phyloP scores from a whole-genome alignment of 2,797 vertebrate species.

The Heteromormyrus szaboi region DNA sequence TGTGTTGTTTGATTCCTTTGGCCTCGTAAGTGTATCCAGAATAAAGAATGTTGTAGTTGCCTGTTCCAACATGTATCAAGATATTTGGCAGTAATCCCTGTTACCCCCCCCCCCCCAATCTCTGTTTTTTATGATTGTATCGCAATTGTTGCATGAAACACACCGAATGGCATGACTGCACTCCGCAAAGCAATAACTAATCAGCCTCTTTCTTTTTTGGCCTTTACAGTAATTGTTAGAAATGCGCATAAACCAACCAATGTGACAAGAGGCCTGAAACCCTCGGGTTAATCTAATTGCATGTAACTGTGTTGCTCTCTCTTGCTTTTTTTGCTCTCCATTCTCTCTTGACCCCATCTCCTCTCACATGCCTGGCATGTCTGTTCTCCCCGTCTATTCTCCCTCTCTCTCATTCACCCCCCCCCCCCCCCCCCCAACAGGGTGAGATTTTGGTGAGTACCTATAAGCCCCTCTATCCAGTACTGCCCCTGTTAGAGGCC shows the following conservation, averaged over 20 bases:
- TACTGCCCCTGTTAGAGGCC: constrained; percentile 43
- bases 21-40: background rate
- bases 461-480: constrained; percentile 30
- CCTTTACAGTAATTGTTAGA: constrained; percentile 43
- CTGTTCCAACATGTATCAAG: background rate
- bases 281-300: constrained; percentile 84
- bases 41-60: background rate
- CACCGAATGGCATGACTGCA: constrained; percentile 46
- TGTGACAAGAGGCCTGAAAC: constrained; percentile 67
- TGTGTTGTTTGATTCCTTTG: background rate
- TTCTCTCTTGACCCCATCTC: background rate
- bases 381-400: background rate
- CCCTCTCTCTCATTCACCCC: constrained; percentile 30
- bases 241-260: constrained; percentile 54
- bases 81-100: background rate
- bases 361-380: background rate
- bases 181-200: constrained; percentile 40
- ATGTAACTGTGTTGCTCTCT: constrained; percentile 65
- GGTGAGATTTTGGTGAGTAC: constrained; percentile 99
- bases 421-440: constrained; percentile 50
- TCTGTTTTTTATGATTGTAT: background rate
- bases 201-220: constrained; percentile 32
- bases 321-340: background rate
- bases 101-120: background rate
- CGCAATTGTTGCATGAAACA: background rate